Base-by-base conservation (phyloP, 2,888 invertebrate genomes). In the Harpalus rufipes region DNA sequence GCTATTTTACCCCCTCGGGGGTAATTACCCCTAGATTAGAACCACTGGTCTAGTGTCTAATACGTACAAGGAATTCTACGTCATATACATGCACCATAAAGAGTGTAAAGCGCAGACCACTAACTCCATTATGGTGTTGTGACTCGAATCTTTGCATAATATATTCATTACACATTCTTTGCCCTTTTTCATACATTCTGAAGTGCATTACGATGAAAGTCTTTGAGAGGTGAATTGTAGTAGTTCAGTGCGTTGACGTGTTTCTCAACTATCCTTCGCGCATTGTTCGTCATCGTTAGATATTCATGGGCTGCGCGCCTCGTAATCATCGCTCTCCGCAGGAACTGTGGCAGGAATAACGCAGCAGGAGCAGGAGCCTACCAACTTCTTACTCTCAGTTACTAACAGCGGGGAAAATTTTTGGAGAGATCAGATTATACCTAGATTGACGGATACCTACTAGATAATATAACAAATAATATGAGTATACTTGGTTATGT, bases 201-300 rank as follows among this genome's bases (percentile, higher is more conserved):
- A 51, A 51, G 44, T 51, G 44, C 44, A 51, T 51, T 51, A 51
- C 32, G 32, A 32, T 32, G 32, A 32, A 32, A 32, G 32, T 32
- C 1, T 32, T 32, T 32, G 32, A 32, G 32, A 32, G 32, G 32
- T 32, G 32, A 32, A 10, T 8, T 51, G 44, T 51, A 44, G 72
- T 44, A 41, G 72, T 18, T 74, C 18, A 12, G 44, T 51, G 44
- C 44, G 44, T 51, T 51, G 44, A 51, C 72, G 41, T 72, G 39
- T 21, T 78, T 78, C 58, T n/a, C 25, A 78, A 58, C 58, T 78
- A 78, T 78, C 78, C 21, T 58, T 44, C 14, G 44, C 78, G 56
- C 32, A 78, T 78, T 78, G 78, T 78, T 58, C 78, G 58, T 78
- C 78, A 78, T 78, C 78, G 78, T 78, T 78, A 78, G 78, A 78